Percentiles rank a stretch among this genome's conserved stretches.
phyloP scores from a whole-genome alignment of 2,888 invertebrate species.

The Leucozona laternaria region DNA sequence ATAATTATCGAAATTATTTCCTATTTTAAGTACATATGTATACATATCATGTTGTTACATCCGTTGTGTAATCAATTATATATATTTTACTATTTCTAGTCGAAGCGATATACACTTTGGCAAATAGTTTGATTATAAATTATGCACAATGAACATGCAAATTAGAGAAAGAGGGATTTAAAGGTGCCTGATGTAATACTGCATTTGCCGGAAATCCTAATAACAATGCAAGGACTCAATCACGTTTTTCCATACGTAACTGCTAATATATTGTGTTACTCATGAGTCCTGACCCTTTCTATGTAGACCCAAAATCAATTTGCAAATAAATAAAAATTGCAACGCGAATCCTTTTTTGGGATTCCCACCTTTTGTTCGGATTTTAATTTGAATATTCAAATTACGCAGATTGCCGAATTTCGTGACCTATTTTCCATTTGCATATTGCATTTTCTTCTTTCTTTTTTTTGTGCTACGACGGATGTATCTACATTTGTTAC shows the following conservation, averaged over 20 bases:
- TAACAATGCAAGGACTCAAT: constrained; percentile 59
- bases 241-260: constrained; percentile 32
- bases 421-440: constrained; percentile 74
- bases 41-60: not conserved
- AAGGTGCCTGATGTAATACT: not conserved
- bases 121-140: not conserved
- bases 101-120: not conserved
- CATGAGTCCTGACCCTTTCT: constrained; percentile 32
- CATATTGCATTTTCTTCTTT: constrained; percentile 65
- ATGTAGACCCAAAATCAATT: constrained; percentile 39
- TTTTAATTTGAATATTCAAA: constrained; percentile 74
- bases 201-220: constrained; percentile 57
- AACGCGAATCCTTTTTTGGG: constrained; percentile 57
- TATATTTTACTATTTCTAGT: not conserved
- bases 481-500: constrained; percentile 17
- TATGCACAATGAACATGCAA: constrained; percentile 45
- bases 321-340: constrained; percentile 66
- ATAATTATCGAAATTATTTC: not conserved
- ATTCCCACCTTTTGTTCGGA: constrained; percentile 45
- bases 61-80: not conserved
- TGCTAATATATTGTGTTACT: constrained; percentile 36
- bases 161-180: constrained; percentile 46
- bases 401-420: constrained; percentile 72
- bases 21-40: not conserved
- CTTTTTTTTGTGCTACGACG: not conserved